Evolutionary conservation across 2,888 invertebrate genomes (phyloP).

Genomic region (Dicyrtomina minuta): DNA sequence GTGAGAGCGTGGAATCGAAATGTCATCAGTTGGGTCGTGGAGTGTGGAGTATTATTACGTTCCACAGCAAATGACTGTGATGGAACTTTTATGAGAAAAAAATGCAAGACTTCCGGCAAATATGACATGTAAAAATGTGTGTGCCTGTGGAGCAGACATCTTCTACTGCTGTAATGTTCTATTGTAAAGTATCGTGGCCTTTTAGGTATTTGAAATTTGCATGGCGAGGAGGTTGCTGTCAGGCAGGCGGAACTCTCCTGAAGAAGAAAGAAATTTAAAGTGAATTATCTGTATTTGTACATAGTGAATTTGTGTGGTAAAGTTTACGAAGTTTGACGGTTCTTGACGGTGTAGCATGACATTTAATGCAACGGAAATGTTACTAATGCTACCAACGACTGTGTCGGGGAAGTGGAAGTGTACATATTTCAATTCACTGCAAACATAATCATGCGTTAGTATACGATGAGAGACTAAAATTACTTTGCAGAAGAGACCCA

Average conservation of each 20-base stretch:
- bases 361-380: slow-evolving; percentile 24
- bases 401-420: neutral
- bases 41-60: too few species aligned
- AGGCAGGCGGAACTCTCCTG: neutral
- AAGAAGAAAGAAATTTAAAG: slow-evolving; percentile 11
- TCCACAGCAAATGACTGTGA: too few species aligned
- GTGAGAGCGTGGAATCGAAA: neutral
- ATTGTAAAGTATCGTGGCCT: slow-evolving; percentile 1
- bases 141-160: neutral
- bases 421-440: too few species aligned
- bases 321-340: slow-evolving; percentile 3
- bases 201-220: slow-evolving; percentile 8
- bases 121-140: slow-evolving; percentile 16
- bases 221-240: neutral
- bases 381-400: slow-evolving; percentile 12
- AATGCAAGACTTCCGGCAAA: neutral
- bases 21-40: slow-evolving; percentile 1
- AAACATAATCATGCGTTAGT: slow-evolving; percentile 21
- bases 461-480: slow-evolving; percentile 15
- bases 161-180: neutral
- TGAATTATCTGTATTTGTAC: slow-evolving; percentile 14
- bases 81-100: neutral
- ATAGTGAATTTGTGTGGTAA: neutral
- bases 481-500: neutral
- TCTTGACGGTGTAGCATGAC: slow-evolving; percentile 1